Base-by-base conservation (phyloP, 23 tunicate species). In the Styela clava region DNA sequence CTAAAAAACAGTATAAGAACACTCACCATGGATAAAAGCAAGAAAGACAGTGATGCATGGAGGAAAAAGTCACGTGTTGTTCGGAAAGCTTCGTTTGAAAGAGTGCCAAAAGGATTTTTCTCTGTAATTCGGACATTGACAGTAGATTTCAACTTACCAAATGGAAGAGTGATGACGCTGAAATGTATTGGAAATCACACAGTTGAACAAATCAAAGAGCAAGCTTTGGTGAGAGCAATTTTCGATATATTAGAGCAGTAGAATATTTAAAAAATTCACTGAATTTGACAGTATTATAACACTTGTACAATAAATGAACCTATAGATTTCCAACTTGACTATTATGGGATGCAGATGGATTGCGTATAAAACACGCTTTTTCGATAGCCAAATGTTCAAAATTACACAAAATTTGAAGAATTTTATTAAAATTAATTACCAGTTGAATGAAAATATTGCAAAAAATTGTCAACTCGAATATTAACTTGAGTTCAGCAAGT, bases 151-250 rank as follows among this genome's bases (percentile, higher is more conserved):
- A 29, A 21, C 19, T 52, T 92, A 23, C 91, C 91, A 22, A 83
- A 86, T 62, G 69, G 74, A 18, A 36, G 71, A 56, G 78, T 52
- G 29, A 67, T 92, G 23, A 73, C 97, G 1, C 33, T 92, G 62
- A 87, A 83, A 30, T 92, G 97, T 56, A 78, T 83, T 52, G 97
- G 97, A 3, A 92, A 92, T 83, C 97, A 87, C 62, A 83, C 97
- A 16, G 97, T 92, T 1, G 85, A 83, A 9, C 97, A 86, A 67
- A 92, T 92, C 85, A 92, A 92, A 63, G 12, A 52, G 37, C 62
- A 69, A 19, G 73, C 86, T 34, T 65, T 92, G 91, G 97, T 92
- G 28, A 92, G 97, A 44, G 56, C 7, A 44, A 12, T 44, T 44
- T 44, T 44, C 56, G 24, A 2, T 24, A 1, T 64, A 18, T 23